Evolutionary conservation across 2,113 vertebrate genomes (phyloP).

Genomic region (Crypturellus undulatus): DNA sequence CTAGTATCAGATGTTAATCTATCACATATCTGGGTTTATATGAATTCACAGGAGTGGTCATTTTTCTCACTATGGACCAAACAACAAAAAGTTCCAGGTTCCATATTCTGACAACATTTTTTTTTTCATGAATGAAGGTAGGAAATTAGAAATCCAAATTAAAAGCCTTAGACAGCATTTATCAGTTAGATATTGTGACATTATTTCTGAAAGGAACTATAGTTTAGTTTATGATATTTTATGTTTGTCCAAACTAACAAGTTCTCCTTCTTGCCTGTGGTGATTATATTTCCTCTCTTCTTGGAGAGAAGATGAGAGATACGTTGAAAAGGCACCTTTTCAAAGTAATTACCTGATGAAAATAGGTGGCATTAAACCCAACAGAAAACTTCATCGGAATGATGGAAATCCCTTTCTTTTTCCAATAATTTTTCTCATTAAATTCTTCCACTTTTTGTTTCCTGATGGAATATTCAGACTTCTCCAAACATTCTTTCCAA

Average conservation of each 20-base stretch:
- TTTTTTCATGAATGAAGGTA: background rate
- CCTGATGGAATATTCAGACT: slow-evolving; percentile 66
- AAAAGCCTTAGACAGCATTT: background rate
- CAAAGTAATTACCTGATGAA: slow-evolving; percentile 82
- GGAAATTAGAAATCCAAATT: background rate
- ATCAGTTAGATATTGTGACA: background rate
- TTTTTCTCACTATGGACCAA: background rate
- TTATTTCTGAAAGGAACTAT: background rate
- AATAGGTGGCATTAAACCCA: slow-evolving; percentile 74
- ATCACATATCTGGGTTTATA: background rate
- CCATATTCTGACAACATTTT: background rate
- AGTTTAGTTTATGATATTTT: background rate
- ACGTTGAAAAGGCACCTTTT: background rate
- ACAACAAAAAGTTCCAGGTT: background rate
- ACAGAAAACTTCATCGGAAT: slow-evolving; percentile 87
- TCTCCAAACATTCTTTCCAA: slow-evolving; percentile 85
- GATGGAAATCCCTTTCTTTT: slow-evolving; percentile 85
- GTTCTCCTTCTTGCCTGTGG: background rate
- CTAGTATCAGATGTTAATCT: background rate
- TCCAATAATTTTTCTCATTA: slow-evolving; percentile 85
- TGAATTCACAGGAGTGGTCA: background rate
- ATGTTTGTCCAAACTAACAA: background rate
- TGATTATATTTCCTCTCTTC: background rate
- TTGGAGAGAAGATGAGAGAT: background rate
- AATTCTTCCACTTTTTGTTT: slow-evolving; percentile 75